Evolutionary conservation across 2,113 vertebrate species (phyloP), one percentile per base, ranked within the genome.

Genomic region (Cygnus buccinator): DNA sequence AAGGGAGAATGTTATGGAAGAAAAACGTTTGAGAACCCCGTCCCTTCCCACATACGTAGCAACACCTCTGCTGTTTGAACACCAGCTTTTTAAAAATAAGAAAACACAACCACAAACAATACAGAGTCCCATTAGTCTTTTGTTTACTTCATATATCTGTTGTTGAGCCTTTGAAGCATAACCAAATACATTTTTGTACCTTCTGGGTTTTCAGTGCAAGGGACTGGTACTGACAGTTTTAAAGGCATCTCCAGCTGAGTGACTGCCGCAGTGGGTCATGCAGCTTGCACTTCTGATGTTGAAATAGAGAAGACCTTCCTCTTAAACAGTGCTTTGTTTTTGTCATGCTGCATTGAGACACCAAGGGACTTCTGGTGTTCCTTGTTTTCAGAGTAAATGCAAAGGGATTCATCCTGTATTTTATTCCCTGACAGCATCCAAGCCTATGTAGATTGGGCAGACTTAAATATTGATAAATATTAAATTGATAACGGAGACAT

Each of bases 11-110:
- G 3, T 44, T 88, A 50, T 29, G 5, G 31, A 55, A 20, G 10
- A 73, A 52, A 92, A 84, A 8, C 5, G 16, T 29, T 6, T 79
- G 26, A 88, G 68, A 81, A 87, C 46, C 4, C 2, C 13, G n/a
- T 74, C 26, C 3, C 6, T 31, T 81, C 28, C 35, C 0, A 0
- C 5, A 43, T 13, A 61, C 0, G 0, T 28, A 71, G 62, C 31
- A 77, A 95, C 59, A 20, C 5, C 26, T 73, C 35, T 0, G 0
- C 5, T 65, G 37, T 43, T 20, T 84, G 52, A 93, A 43, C 6
- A 72, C 14, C 33, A 58, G 20, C 58, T 44, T 67, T 62, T 67
- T 63, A 71, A 41, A 19, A 23, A 54, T 29, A 63, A 41, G 37
- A 23, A 65, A 28, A 75, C 1, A 21, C 1, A 2, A 55, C 13